phyloP scores from a whole-genome alignment of 1,140 invertebrate species.

The Ylistrum balloti region DNA sequence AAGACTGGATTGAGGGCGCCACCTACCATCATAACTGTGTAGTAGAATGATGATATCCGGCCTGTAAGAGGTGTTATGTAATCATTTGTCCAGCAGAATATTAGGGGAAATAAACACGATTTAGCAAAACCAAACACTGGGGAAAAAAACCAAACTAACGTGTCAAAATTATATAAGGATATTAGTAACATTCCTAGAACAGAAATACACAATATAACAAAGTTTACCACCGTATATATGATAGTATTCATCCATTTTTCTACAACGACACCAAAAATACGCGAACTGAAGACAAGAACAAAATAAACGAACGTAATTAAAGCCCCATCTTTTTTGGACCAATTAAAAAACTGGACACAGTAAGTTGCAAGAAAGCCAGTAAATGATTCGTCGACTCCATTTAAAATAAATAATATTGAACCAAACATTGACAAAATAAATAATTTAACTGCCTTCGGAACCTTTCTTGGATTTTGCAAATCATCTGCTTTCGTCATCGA shows the following conservation, averaged over 20 bases:
- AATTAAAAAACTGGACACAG: constrained; percentile 3
- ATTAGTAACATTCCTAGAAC: not conserved
- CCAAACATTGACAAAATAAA: not conserved
- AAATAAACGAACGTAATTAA: not conserved
- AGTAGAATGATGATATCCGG: not conserved
- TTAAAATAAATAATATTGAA: constrained; percentile 2
- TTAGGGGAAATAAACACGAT: not conserved
- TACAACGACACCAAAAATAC: not conserved
- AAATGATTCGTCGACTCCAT: not conserved
- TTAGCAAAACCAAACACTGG: not conserved
- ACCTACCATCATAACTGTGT: not conserved
- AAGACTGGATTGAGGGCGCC: not conserved
- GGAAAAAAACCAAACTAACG: not conserved
- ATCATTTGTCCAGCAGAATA: not conserved
- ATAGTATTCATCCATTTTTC: constrained; percentile 22
- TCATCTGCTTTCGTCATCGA: not conserved
- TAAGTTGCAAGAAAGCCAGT: not conserved
- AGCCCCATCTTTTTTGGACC: not conserved
- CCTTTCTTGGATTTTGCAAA: not conserved
- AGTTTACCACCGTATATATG: not conserved
- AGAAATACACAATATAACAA: not conserved
- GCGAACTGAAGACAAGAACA: not conserved
- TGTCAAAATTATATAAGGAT: not conserved
- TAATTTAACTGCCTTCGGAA: not conserved
- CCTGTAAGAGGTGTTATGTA: not conserved